A percentile compares a stretch with the other conserved stretches of the same genome.
phyloP scores from a whole-genome alignment of 2,888 invertebrate genomes.

The Drosophila paramelanica region DNA sequence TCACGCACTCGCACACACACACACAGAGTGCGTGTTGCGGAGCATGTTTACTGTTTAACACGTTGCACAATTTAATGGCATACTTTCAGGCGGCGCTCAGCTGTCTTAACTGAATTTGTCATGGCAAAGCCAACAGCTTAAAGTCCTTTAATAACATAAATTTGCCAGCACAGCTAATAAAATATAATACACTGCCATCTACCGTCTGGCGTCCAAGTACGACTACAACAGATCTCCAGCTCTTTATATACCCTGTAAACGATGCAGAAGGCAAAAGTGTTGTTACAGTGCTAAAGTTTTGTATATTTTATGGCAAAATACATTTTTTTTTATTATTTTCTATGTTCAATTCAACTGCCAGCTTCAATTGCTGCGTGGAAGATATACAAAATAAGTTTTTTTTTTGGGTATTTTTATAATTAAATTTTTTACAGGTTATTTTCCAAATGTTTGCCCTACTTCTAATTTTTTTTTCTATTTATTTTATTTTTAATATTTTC shows the following conservation, averaged over 20 bases:
- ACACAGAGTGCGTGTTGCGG: conserved; percentile 13
- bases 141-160: conserved; percentile 64
- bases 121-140: conserved; percentile 26
- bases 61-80: conserved; percentile 49
- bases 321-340: too few species aligned
- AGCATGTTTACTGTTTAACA: conserved; percentile 47
- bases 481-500: too few species aligned
- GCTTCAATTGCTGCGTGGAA: too few species aligned
- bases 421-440: too few species aligned
- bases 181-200: conserved; percentile 71
- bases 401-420: too few species aligned
- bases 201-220: conserved; percentile 39
- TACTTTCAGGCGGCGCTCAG: conserved; percentile 41
- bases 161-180: conserved; percentile 65
- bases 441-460: too few species aligned
- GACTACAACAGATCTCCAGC: conserved; percentile 31
- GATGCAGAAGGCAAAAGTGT: background rate
- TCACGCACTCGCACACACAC: conserved; percentile 1
- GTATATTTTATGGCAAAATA: too few species aligned
- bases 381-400: too few species aligned
- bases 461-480: too few species aligned
- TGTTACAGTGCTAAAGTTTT: background rate
- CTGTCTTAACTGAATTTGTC: conserved; percentile 51
- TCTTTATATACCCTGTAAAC: conserved; percentile 24
- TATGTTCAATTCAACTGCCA: too few species aligned